Evolutionary conservation across 1,140 invertebrate genomes (phyloP).

Genomic region (Saccostrea cuccullata): DNA sequence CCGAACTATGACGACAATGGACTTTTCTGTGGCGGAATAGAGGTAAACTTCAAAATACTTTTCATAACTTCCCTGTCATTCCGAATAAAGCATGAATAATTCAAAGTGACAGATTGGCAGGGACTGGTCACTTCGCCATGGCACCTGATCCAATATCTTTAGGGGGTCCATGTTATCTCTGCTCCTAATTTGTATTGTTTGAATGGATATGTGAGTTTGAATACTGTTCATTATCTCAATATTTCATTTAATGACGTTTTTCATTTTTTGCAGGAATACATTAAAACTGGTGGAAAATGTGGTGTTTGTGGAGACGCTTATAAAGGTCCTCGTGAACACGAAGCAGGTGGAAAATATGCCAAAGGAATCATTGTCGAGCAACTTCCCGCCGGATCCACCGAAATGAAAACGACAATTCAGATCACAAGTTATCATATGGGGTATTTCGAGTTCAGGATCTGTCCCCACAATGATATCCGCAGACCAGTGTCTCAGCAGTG

Average conservation of each 20-base stretch:
- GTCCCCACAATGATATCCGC: slow-evolving; percentile 75
- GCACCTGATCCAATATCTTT: too few species aligned
- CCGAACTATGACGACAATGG: slow-evolving; percentile 96
- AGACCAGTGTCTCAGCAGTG: slow-evolving; percentile 65
- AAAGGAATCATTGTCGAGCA: slow-evolving; percentile 57
- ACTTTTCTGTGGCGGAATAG: slow-evolving; percentile 86
- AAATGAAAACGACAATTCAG: slow-evolving; percentile 70
- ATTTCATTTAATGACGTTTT: neutral
- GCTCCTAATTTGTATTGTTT: too few species aligned
- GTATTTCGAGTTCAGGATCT: slow-evolving; percentile 71
- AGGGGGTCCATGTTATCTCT: too few species aligned
- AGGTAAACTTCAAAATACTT: neutral
- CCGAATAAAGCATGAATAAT: neutral
- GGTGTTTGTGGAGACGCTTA: slow-evolving; percentile 61
- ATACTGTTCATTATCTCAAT: too few species aligned
- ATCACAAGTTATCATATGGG: slow-evolving; percentile 66
- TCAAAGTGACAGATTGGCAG: too few species aligned
- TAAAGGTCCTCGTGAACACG: slow-evolving; percentile 58
- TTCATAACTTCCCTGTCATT: neutral
- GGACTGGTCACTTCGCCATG: too few species aligned
- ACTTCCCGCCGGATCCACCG: slow-evolving; percentile 54
- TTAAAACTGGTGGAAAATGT: slow-evolving; percentile 50
- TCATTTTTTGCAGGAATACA: slow-evolving; percentile 33
- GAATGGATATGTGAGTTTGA: too few species aligned
- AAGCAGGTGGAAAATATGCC: slow-evolving; percentile 64